Evolutionary conservation across 2,888 invertebrate genomes (phyloP).

Genomic region (Bellardia pandia): DNA sequence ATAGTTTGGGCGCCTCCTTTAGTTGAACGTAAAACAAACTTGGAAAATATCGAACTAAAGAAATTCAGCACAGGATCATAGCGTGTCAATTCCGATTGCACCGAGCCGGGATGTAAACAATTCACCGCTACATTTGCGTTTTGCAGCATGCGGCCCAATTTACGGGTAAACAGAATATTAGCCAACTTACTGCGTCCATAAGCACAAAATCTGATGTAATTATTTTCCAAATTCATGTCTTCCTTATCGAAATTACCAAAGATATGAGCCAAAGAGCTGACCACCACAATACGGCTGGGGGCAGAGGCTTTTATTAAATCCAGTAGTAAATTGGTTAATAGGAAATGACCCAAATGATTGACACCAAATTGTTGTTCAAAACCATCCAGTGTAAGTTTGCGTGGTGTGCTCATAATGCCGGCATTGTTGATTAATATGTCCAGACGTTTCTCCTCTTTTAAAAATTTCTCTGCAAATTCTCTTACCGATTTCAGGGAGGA

Average conservation of each 20-base stretch:
- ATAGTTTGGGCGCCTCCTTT: slow-evolving; percentile 64
- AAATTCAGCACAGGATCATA: slow-evolving; percentile 66
- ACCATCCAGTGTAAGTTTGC: slow-evolving; percentile 85
- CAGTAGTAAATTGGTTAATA: slow-evolving; percentile 86
- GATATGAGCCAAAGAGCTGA: slow-evolving; percentile 89
- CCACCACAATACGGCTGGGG: slow-evolving; percentile 90
- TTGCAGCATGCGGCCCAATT: slow-evolving; percentile 87
- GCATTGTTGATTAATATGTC: slow-evolving; percentile 87
- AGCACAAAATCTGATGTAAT: slow-evolving; percentile 87
- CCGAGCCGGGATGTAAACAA: slow-evolving; percentile 89
- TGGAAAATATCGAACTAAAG: slow-evolving; percentile 16
- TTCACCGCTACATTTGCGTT: slow-evolving; percentile 88
- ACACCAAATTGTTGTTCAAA: slow-evolving; percentile 86
- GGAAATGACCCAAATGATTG: slow-evolving; percentile 87
- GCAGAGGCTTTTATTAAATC: slow-evolving; percentile 86
- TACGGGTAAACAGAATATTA: slow-evolving; percentile 90
- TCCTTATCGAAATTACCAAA: slow-evolving; percentile 88
- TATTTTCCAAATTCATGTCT: slow-evolving; percentile 89
- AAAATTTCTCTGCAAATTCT: slow-evolving; percentile 84
- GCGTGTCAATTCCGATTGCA: slow-evolving; percentile 90
- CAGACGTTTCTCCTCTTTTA: slow-evolving; percentile 84
- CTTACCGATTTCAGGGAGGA: slow-evolving; percentile 85
- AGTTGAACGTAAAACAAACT: slow-evolving; percentile 34
- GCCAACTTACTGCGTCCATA: slow-evolving; percentile 92
- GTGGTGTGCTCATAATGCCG: slow-evolving; percentile 84